Evolutionary conservation across 2,888 invertebrate genomes (phyloP).

Genomic region (Drosophila flavopinicola): DNA sequence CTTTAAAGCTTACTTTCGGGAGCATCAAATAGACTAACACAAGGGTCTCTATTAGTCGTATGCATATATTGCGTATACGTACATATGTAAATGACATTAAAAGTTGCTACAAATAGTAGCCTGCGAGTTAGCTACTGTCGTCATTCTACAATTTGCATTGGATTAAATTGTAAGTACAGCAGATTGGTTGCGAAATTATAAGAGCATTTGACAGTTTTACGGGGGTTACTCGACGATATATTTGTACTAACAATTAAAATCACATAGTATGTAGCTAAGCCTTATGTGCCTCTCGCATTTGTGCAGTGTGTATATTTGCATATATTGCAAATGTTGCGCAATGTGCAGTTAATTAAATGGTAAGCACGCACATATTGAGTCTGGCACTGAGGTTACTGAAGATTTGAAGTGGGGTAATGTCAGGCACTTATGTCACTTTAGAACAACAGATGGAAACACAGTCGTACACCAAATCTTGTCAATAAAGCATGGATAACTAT

Average conservation of each 20-base stretch:
- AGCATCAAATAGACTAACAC: too few relatives aligned
- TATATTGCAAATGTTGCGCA: conserved; percentile 2
- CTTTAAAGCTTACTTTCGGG: too few relatives aligned
- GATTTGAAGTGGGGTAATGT: neutral
- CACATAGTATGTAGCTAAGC: too few relatives aligned
- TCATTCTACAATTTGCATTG: neutral
- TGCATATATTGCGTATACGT: too few relatives aligned
- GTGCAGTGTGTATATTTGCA: neutral
- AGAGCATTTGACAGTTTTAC: neutral
- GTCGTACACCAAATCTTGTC: conserved; percentile 7
- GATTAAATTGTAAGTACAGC: neutral
- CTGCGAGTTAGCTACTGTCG: neutral
- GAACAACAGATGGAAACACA: conserved; percentile 12
- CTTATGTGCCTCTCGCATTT: neutral
- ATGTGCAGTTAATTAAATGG: conserved; percentile 64
- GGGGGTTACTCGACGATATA: neutral
- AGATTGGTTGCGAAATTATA: neutral
- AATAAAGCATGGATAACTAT: conserved; percentile 38
- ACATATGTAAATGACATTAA: too few relatives aligned
- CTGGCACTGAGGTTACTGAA: too few relatives aligned
- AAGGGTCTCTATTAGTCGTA: too few relatives aligned
- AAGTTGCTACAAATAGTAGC: neutral
- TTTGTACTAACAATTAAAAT: neutral
- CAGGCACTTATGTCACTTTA: conserved; percentile 23
- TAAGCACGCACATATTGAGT: conserved; percentile 33